Evolutionary conservation across 2,888 invertebrate genomes (phyloP).

Genomic region (Epistrophella euchroma): DNA sequence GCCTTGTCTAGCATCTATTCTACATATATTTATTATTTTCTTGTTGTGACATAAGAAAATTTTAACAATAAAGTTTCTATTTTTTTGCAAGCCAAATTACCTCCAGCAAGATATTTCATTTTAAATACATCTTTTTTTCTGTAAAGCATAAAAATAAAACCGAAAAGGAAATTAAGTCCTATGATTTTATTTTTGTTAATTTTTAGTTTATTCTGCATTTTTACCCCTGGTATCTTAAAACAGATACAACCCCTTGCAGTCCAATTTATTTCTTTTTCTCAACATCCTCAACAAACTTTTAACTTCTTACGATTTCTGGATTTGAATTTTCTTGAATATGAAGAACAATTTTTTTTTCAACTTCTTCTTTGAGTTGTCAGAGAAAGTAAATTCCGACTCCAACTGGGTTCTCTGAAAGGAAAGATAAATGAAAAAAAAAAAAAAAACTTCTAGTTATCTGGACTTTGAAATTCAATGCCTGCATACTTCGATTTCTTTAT

Average conservation of each 20-base stretch:
- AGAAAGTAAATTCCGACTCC: conserved; percentile 7
- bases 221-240: neutral
- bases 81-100: no score
- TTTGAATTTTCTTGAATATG: conserved; percentile 3
- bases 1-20: no score
- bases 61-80: no score
- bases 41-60: no score
- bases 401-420: neutral
- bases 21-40: no score
- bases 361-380: neutral
- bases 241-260: neutral
- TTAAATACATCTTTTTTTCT: neutral
- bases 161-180: neutral
- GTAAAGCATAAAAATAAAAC: neutral
- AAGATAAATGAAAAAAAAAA: neutral
- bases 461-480: neutral
- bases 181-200: neutral
- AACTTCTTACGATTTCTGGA: conserved; percentile 14
- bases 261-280: neutral
- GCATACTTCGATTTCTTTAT: neutral
- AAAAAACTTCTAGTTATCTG: neutral
- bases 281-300: neutral
- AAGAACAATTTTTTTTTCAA: neutral
- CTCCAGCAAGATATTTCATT: neutral
- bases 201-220: neutral